These are phyloP conservation scores for Panorpa germanica DNA, from an alignment of 2,888 invertebrate genomes.

Conservation along the genomic window DNA sequence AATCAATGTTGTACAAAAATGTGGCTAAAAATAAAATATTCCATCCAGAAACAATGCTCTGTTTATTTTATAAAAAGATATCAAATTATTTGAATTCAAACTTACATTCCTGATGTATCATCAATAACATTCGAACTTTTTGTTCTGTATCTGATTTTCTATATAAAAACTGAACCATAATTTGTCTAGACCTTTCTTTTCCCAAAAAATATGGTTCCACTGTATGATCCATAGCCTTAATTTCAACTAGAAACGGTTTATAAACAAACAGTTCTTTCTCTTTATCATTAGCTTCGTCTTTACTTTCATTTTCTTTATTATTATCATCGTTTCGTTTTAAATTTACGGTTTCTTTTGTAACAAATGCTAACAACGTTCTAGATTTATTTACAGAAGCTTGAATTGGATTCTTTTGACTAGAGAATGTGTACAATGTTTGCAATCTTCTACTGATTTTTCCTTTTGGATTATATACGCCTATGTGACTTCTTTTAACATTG, in stretches of 20 bases:
- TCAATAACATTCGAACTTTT: slow-evolving; percentile 47
- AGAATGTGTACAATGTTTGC: slow-evolving; percentile 39
- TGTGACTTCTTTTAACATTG: slow-evolving; percentile 21
- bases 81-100: slow-evolving; percentile 14
- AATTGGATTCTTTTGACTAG: slow-evolving; percentile 43
- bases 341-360: slow-evolving; percentile 47
- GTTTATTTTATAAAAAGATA: too few relatives aligned
- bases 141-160: slow-evolving; percentile 18
- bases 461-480: slow-evolving; percentile 41
- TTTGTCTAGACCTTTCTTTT: slow-evolving; percentile 44
- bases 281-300: slow-evolving; percentile 16
- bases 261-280: slow-evolving; percentile 29
- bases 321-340: too few relatives aligned
- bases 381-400: slow-evolving; percentile 62
- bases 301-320: too few relatives aligned
- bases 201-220: slow-evolving; percentile 24
- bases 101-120: slow-evolving; percentile 66
- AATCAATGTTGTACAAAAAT: slow-evolving; percentile 9
- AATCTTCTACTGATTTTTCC: slow-evolving; percentile 39
- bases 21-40: slow-evolving; percentile 6
- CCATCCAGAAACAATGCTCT: too few relatives aligned
- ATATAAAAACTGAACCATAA: slow-evolving; percentile 54
- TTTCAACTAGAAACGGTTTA: slow-evolving; percentile 40
- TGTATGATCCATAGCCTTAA: slow-evolving; percentile 25
- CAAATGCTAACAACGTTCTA: slow-evolving; percentile 45